Percentiles rank a stretch among this genome's conserved stretches.
Evolutionary conservation across 2,797 vertebrate genomes (phyloP).

Genomic region (Poeciliopsis paucimaculata): DNA sequence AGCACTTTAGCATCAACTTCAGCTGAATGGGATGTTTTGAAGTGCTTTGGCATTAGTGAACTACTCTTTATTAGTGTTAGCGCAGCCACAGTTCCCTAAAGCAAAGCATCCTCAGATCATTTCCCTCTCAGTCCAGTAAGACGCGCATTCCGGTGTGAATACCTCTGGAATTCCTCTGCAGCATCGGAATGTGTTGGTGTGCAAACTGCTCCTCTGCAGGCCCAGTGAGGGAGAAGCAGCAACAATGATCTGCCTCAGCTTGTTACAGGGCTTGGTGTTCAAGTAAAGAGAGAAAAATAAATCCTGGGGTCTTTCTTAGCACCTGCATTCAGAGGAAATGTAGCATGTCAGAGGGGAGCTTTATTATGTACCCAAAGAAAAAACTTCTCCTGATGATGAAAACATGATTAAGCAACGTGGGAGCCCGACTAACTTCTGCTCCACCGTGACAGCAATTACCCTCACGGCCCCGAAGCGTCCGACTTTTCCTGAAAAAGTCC

Average conservation of each 20-base stretch:
- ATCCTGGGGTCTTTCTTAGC: conserved; percentile 68
- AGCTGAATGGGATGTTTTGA: not conserved
- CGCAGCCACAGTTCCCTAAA: not conserved
- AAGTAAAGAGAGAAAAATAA: conserved; percentile 47
- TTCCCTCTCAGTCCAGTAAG: conserved; percentile 51
- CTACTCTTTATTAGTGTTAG: not conserved
- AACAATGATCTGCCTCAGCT: conserved; percentile 81
- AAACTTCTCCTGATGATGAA: conserved; percentile 75
- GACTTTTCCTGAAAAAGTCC: conserved; percentile 55
- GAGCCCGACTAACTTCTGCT: conserved; percentile 64
- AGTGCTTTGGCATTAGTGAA: not conserved
- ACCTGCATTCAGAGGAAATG: conserved; percentile 79
- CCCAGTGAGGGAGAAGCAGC: conserved; percentile 63
- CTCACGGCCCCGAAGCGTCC: conserved; percentile 60
- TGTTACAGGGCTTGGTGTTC: conserved; percentile 76
- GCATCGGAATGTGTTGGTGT: conserved; percentile 70
- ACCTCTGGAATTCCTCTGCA: conserved; percentile 64
- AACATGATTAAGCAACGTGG: conserved; percentile 74
- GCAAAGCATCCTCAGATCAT: conserved; percentile 26
- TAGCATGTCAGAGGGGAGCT: conserved; percentile 78
- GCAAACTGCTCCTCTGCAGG: conserved; percentile 74
- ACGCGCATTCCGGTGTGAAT: conserved; percentile 72
- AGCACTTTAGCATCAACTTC: not conserved
- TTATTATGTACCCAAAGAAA: conserved; percentile 77
- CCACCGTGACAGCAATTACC: conserved; percentile 75